Evolutionary conservation across 2,113 vertebrate genomes (phyloP).

Genomic region (Scytalopus superciliaris): DNA sequence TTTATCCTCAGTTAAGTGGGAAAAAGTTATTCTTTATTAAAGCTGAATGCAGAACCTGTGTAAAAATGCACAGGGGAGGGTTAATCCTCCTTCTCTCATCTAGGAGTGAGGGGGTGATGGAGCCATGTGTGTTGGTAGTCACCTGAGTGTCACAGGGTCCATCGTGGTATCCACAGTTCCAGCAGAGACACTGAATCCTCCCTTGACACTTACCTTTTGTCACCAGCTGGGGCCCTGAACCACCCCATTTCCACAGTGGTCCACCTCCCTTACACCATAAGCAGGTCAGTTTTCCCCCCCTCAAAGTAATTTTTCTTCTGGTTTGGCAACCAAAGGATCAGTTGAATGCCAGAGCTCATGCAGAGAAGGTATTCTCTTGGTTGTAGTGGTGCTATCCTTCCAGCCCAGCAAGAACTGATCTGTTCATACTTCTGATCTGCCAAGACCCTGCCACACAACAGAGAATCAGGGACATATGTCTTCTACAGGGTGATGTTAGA

Average conservation of each 20-base stretch:
- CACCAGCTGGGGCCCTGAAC: background rate
- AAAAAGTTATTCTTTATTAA: background rate
- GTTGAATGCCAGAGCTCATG: background rate
- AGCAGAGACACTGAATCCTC: accelerated
- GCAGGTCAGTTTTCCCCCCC: accelerated
- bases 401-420: background rate
- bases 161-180: background rate
- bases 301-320: background rate
- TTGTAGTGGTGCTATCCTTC: background rate
- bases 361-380: background rate
- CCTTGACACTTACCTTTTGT: background rate
- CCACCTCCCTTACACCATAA: background rate
- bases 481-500: background rate
- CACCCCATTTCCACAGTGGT: background rate
- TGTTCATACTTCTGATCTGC: background rate
- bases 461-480: background rate
- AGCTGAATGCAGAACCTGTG: background rate
- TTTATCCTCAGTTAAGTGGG: background rate
- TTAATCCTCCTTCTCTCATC: background rate
- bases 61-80: background rate
- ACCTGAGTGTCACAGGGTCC: background rate
- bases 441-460: background rate
- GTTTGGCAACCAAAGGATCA: background rate
- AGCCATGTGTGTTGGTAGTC: background rate
- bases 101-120: background rate